These are phyloP conservation scores for Burhinus oedicnemus DNA, from an alignment of 2,113 vertebrate genomes.

Conservation along the genomic window DNA sequence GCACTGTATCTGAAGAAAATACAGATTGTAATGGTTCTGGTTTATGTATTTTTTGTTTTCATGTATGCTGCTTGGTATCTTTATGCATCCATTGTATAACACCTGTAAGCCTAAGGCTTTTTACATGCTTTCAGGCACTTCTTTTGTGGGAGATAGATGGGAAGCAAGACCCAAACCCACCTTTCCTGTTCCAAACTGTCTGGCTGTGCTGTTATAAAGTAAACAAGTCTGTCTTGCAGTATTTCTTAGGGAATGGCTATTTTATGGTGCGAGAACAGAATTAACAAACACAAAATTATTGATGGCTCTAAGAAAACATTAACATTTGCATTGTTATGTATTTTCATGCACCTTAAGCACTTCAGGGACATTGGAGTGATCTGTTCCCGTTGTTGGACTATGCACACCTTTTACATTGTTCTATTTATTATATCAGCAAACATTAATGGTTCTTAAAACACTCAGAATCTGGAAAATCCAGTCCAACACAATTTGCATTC, in stretches of 20 bases:
- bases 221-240: neutral
- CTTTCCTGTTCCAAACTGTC: neutral
- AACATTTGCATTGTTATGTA: neutral
- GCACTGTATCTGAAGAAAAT: conserved; percentile 57
- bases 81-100: neutral
- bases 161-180: neutral
- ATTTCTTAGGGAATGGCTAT: neutral
- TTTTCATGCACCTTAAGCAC: conserved; percentile 9
- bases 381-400: neutral
- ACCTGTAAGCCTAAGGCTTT: neutral
- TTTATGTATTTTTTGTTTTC: conserved; percentile 62
- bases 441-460: neutral
- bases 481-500: neutral
- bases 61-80: conserved; percentile 39
- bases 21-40: conserved; percentile 52
- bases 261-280: neutral
- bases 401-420: neutral
- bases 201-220: neutral
- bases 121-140: neutral
- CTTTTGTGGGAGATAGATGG: neutral
- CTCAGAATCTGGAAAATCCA: neutral
- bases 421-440: neutral
- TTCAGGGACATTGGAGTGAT: neutral
- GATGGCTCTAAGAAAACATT: neutral
- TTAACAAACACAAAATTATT: neutral